These are phyloP conservation scores for Pseudopodoces humilis DNA, from an alignment of 2,113 vertebrate species.

Conservation along the genomic window DNA sequence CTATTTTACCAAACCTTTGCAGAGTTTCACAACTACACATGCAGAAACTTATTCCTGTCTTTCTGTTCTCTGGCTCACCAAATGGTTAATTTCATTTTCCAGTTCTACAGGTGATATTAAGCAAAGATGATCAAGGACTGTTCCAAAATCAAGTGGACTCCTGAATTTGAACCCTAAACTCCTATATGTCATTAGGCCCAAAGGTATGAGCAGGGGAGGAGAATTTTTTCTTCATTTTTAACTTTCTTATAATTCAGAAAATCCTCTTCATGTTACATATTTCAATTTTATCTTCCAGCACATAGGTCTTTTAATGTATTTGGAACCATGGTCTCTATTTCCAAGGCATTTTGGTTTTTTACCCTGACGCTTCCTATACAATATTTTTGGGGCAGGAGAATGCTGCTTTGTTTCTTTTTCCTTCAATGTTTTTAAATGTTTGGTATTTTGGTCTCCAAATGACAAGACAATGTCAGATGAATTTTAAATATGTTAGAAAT, in stretches of 20 bases:
- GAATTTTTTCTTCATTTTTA: fast-evolving
- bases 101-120: neutral
- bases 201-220: neutral
- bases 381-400: fast-evolving
- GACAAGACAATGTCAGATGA: slow-evolving; percentile 29
- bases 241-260: neutral
- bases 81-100: neutral
- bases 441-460: neutral
- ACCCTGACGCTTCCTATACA: neutral
- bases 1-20: neutral
- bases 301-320: neutral
- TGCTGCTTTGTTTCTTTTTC: neutral
- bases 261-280: neutral
- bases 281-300: neutral
- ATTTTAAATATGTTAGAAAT: slow-evolving; percentile 41
- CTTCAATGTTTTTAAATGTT: neutral
- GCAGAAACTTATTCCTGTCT: neutral
- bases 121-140: neutral
- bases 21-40: neutral
- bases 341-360: fast-evolving
- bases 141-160: neutral
- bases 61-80: neutral
- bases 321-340: neutral
- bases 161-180: neutral
- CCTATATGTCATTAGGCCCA: neutral